phyloP scores from a whole-genome alignment of 2,888 invertebrate species.

The Sussaba pulchella region DNA sequence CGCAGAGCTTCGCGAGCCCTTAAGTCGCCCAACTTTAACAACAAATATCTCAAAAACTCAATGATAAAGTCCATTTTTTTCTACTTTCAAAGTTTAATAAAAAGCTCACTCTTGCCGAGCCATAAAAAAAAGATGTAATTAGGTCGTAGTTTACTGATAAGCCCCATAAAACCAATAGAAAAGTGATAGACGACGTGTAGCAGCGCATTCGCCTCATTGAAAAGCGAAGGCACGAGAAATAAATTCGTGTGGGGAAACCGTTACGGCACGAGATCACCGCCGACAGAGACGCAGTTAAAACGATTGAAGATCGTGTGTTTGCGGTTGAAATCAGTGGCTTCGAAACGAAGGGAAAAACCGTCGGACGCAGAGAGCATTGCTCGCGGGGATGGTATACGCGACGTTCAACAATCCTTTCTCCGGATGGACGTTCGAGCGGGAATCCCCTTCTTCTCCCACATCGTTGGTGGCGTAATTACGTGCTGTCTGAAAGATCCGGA shows the following conservation, averaged over 20 bases:
- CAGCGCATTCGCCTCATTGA: background rate
- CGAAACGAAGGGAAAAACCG: slow-evolving; percentile 77
- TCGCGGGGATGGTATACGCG: slow-evolving; percentile 4
- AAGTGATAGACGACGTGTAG: no score
- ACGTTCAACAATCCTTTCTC: slow-evolving; percentile 59
- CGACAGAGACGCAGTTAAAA: slow-evolving; percentile 12
- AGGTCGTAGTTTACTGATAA: no score
- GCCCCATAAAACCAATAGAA: no score
- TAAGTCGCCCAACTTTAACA: no score
- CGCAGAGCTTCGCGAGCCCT: no score
- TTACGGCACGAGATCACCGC: slow-evolving; percentile 26
- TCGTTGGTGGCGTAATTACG: background rate
- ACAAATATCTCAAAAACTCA: no score
- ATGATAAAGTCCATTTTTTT: no score
- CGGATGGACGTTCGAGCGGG: slow-evolving; percentile 44
- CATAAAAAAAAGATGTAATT: no score
- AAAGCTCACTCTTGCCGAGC: no score
- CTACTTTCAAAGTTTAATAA: no score
- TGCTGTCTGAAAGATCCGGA: background rate
- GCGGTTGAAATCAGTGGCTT: slow-evolving; percentile 59
- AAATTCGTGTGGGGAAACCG: slow-evolving; percentile 51
- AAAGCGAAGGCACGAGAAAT: slow-evolving; percentile 9
- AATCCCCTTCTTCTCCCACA: background rate
- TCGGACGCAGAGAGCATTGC: slow-evolving; percentile 70
- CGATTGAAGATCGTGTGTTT: slow-evolving; percentile 54